Conservation (phyloP, 2,888 invertebrate genomes). For the Phasia obesa region DNA sequence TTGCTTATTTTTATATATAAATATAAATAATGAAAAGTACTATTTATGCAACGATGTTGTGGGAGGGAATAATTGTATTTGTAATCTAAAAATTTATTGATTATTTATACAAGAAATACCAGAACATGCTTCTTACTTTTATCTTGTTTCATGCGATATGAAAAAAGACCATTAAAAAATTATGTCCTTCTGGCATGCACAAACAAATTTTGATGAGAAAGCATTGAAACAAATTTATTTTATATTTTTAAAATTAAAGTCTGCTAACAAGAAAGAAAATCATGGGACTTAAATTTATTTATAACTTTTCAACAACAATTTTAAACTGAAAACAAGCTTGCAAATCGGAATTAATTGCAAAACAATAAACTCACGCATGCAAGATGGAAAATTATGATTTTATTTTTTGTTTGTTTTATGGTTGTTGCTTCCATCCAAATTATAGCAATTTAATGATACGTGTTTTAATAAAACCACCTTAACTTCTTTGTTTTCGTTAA, state of each 20-base stretch:
- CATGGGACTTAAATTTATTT: not conserved
- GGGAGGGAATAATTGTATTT: not conserved
- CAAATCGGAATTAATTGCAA: constrained; percentile 18
- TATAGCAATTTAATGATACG: constrained; percentile 28
- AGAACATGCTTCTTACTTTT: constrained; percentile 1
- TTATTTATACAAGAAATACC: too few relatives aligned
- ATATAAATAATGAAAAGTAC: not conserved
- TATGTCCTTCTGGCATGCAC: constrained; percentile 58
- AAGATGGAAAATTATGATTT: constrained; percentile 14
- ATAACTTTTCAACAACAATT: not conserved
- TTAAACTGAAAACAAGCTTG: not conserved
- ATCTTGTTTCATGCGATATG: constrained; percentile 7
- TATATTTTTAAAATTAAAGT: not conserved
- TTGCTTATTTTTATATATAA: too few relatives aligned
- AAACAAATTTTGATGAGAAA: constrained; percentile 4
- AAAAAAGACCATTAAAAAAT: constrained; percentile 37
- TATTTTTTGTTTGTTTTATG: constrained; percentile 3
- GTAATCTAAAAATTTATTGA: not conserved
- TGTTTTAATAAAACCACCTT: constrained; percentile 29
- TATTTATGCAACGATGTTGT: not conserved
- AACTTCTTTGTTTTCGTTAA: constrained; percentile 20
- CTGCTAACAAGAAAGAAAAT: not conserved
- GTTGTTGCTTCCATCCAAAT: constrained; percentile 19
- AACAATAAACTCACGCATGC: constrained; percentile 33
- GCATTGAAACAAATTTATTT: not conserved